Base-by-base conservation (phyloP, 1,140 invertebrate genomes). In the Paralvinella palmiformis region DNA sequence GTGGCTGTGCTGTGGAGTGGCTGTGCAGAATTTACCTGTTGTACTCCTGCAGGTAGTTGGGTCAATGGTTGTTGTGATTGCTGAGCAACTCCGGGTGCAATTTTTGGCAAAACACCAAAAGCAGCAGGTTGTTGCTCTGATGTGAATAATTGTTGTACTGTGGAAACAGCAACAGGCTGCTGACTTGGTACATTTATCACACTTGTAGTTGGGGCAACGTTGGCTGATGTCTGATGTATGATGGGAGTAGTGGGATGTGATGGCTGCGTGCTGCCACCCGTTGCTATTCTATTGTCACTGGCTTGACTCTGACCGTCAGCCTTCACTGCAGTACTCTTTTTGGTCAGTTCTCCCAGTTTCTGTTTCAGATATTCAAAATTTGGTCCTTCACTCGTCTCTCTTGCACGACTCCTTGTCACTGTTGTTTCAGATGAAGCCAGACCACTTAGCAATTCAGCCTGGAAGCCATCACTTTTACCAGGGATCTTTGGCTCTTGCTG, bases 371-470 rank as follows among this genome's bases (percentile, higher is more conserved):
- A 32, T 24, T 57, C 33, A 20, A 32, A 57, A 33, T 57, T 36
- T 27, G 33, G 22, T 33, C 22, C 22, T 20, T 57, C 29, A 31
- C 48, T 7, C n/a, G 27, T 36, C 33, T 57, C 33, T 33, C 33
- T 57, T 22, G 33, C 33, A 20, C 33, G 27, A n/a, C 10, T 10
- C 37, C 37, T 41, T 33, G 55, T 32, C 33, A 57, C 20, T 31
- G 55, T 32, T 24, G 22, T 57, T 33, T 57, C 55, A 13, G 27
- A 32, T 31, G 55, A 57, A 22, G 55, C 33, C 29, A 57, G 33
- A 22, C 55, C 55, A 57, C 55, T 57, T 33, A 36, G 27, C 6
- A 22, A 31, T 57, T 57, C 55, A 57, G 55, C 27, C 7, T 27
- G 20, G 22, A 22, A 33, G 7, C 17, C 55, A 32, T 57, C 29